These are phyloP conservation scores for Champsocephalus gunnari DNA, from an alignment of 2,797 vertebrate genomes.

Conservation along the genomic window DNA sequence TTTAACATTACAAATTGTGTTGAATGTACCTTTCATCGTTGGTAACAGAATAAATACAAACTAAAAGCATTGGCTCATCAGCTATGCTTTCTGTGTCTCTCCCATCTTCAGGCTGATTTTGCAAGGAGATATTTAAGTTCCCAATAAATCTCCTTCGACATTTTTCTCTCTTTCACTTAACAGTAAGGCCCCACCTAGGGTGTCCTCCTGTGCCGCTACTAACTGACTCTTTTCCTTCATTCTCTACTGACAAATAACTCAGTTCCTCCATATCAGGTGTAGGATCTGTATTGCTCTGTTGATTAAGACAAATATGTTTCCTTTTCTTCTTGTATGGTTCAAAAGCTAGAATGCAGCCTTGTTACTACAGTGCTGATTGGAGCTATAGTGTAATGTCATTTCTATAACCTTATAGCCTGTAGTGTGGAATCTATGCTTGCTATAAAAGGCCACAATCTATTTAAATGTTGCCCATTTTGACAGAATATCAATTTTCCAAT, in stretches of 20 bases:
- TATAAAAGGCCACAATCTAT: constrained; percentile 33
- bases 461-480: constrained; percentile 22
- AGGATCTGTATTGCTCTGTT: too few species aligned
- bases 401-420: constrained; percentile 5
- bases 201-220: neutral
- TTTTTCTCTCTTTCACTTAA: neutral
- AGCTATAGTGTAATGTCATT: constrained; percentile 9
- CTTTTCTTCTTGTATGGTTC: neutral
- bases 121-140: neutral
- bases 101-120: neutral
- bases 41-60: constrained; percentile 3
- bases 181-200: neutral
- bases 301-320: neutral
- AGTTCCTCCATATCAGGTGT: too few species aligned
- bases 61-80: constrained; percentile 9
- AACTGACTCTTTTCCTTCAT: too few species aligned
- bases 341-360: neutral
- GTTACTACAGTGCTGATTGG: neutral
- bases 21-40: constrained; percentile 4
- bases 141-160: neutral
- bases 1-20: constrained; percentile 23
- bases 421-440: neutral
- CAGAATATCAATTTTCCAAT: constrained; percentile 45
- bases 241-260: too few species aligned
- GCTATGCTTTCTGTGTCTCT: constrained; percentile 11